Percentiles rank a stretch among this genome's conserved stretches.
phyloP scores from a whole-genome alignment of 1,140 invertebrate genomes.

The Brachionus calyciflorus region DNA sequence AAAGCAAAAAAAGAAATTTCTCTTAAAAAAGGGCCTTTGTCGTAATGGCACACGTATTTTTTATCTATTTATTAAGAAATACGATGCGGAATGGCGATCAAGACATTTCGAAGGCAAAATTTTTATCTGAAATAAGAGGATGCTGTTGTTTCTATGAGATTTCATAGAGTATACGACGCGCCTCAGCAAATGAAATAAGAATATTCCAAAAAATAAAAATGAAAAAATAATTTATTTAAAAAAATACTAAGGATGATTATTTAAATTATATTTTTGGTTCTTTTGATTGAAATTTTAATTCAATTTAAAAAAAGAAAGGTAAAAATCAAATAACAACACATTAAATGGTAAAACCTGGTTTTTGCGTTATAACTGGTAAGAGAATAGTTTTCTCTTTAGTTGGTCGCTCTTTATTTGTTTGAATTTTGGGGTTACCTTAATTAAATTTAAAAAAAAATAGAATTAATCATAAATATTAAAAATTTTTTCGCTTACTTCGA shows the following conservation, averaged over 20 bases:
- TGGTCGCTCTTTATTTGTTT: neutral
- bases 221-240: neutral
- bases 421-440: slow-evolving; percentile 1
- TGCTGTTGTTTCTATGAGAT: slow-evolving; percentile 23
- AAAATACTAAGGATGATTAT: neutral
- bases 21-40: slow-evolving; percentile 39
- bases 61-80: neutral
- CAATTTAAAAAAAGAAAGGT: neutral
- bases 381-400: slow-evolving; percentile 29
- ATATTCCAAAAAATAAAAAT: neutral
- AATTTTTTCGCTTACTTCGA: neutral
- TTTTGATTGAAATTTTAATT: neutral
- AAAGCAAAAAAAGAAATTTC: no score
- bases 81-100: slow-evolving; percentile 38
- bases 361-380: slow-evolving; percentile 37
- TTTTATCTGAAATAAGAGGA: slow-evolving; percentile 39
- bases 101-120: slow-evolving; percentile 44
- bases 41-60: slow-evolving; percentile 36
- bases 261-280: no score
- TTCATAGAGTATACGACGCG: slow-evolving; percentile 24
- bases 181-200: slow-evolving; percentile 31
- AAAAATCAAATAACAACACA: neutral
- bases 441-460: neutral
- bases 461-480: neutral
- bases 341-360: slow-evolving; percentile 35